Percentiles rank a stretch among this genome's conserved stretches.
Conservation (phyloP, 2,797 vertebrate species). For the Zalophus californianus region DNA sequence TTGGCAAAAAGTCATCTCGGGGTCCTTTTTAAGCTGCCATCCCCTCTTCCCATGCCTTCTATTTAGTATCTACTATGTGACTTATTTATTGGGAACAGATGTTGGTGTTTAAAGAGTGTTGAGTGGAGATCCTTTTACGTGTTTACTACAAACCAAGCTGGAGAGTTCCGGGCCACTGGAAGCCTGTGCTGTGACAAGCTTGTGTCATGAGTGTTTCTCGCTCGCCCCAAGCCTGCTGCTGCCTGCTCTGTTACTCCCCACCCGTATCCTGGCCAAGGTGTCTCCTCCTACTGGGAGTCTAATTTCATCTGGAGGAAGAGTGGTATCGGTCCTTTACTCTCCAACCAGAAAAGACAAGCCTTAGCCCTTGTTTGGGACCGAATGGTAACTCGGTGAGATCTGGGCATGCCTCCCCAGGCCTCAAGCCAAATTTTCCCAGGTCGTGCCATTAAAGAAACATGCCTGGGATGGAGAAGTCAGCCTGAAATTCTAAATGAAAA, state of each 20-base stretch:
- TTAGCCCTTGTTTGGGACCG: not conserved
- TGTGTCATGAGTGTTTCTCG: not conserved
- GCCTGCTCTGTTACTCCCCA: not conserved
- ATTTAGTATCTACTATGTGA: conserved; percentile 79
- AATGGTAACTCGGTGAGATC: not conserved
- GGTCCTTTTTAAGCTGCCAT: conserved; percentile 25
- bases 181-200: not conserved
- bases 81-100: conserved; percentile 86
- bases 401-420: not conserved
- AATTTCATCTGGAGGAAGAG: not conserved
- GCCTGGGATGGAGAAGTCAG: not conserved
- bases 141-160: conserved; percentile 73
- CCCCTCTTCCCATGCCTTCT: conserved; percentile 69
- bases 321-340: not conserved
- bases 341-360: not conserved
- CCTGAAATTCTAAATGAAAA: not conserved
- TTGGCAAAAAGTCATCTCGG: conserved; percentile 35
- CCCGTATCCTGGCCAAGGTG: not conserved
- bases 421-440: not conserved
- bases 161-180: conserved; percentile 65
- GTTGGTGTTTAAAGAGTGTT: conserved; percentile 84
- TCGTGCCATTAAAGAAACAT: not conserved
- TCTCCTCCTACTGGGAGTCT: not conserved
- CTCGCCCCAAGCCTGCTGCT: not conserved
- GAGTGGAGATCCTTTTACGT: conserved; percentile 80